Percentiles rank a stretch among this genome's conserved stretches.
These are phyloP conservation scores for Heterocephalus glaber DNA, from an alignment of 2,113 vertebrate species.

Conservation along the genomic window DNA sequence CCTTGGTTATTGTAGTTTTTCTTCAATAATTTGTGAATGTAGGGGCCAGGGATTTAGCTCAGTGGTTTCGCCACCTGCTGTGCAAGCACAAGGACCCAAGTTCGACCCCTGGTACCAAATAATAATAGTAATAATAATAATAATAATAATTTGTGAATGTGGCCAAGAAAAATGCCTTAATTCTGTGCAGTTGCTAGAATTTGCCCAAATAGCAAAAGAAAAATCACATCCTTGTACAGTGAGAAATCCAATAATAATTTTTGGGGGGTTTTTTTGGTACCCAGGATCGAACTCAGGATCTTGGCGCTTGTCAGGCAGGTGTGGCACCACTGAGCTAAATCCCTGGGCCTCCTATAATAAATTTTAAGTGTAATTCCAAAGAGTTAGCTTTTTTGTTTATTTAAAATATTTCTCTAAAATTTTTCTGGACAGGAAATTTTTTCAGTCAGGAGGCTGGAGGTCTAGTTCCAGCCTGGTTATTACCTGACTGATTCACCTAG, in stretches of 20 bases:
- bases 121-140: no score
- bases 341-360: background rate
- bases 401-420: conserved; percentile 33
- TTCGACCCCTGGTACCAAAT: no score
- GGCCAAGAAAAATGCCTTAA: background rate
- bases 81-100: no score
- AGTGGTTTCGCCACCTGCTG: no score
- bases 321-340: no score
- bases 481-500: background rate
- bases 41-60: no score
- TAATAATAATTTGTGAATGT: no score
- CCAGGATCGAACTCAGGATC: no score
- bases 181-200: background rate
- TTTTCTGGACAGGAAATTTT: conserved; percentile 18
- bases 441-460: background rate
- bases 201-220: conserved; percentile 11
- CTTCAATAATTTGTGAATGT: conserved; percentile 1
- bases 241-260: conserved; percentile 40
- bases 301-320: no score
- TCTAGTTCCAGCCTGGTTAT: background rate
- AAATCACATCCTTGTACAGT: background rate
- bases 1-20: background rate
- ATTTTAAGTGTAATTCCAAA: conserved; percentile 47
- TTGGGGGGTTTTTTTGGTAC: background rate
- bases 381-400: background rate